Evolutionary conservation across 2,888 invertebrate genomes (phyloP), one percentile per base, ranked within the genome.

Genomic region (Lagria hirta): DNA sequence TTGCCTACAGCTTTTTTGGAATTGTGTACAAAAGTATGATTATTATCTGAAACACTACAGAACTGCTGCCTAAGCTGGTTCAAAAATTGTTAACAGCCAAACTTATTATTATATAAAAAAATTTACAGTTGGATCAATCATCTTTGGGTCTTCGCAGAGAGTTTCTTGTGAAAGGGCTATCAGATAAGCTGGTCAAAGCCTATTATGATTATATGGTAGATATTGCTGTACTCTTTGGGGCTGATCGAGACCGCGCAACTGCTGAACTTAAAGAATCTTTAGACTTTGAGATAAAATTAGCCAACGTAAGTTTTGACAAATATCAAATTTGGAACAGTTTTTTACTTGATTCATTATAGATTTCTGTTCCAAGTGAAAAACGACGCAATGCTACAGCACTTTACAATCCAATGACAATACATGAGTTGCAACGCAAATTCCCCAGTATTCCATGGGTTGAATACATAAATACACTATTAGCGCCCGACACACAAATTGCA

Each of bases 361-460:
- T 88, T 60, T 90, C 90, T 4, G 74, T 88, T 66, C 91, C 93
- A 3, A 81, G 86, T 58, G 95, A 95, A 67, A 88, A 95, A 71
- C 81, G 95, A 26, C 81, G 95, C 51, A 93, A 96, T 68, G 90
- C 91, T 4, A 86, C 89, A 3, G 84, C 84, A 52, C 76, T 95
- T n/a, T 95, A 95, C 75, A 94, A 96, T 62, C 88, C 92, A 4
- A 91, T 90, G 83, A 87, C 86, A 0, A 74, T 96, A n/a, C 70
- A 73, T 1, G 80, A 94, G 57, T 70, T 97, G 22, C 83, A 88
- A 62, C 62, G 75, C 24, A 83, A 82, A 56, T 92, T 86, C 73
- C 83, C 86, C 0, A 83, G 80, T 61, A 80, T 88, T 33, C 85
- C 86, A 2, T 92, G 92, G 92, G 66, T 83, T 54, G 81, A 85